Evolutionary conservation across 2,113 vertebrate species (phyloP).

Genomic region (Merops nubicus): DNA sequence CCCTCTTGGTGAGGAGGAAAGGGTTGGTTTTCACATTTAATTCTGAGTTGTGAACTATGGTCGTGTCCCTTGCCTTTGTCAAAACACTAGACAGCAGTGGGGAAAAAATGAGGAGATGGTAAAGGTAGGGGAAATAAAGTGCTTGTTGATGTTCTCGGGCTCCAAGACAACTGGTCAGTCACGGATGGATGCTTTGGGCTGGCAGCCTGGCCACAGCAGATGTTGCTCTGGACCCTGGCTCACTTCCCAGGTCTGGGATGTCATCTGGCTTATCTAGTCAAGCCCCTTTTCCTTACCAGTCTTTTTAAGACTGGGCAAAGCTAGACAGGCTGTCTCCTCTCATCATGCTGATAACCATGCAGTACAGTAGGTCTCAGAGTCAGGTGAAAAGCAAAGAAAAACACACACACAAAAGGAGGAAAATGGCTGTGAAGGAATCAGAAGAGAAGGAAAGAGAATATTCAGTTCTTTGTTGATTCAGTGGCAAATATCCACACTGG

Average conservation of each 20-base stretch:
- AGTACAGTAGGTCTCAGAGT: background rate
- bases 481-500: background rate
- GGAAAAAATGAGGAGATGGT: background rate
- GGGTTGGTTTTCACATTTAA: background rate
- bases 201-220: conserved; percentile 30
- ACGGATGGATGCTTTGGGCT: background rate
- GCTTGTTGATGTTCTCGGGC: background rate
- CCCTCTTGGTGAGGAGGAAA: background rate
- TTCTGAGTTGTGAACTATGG: background rate
- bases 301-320: background rate
- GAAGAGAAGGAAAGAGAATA: background rate
- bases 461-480: background rate
- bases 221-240: conserved; percentile 48
- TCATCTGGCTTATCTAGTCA: conserved; percentile 1
- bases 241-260: conserved; percentile 24
- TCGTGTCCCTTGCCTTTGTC: background rate
- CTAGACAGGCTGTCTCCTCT: background rate
- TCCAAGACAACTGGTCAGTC: background rate
- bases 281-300: background rate
- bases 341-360: background rate
- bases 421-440: background rate
- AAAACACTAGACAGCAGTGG: background rate
- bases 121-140: background rate
- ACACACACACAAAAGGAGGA: background rate
- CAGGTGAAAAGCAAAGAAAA: background rate